Conservation (phyloP, 2,888 invertebrate species). For the Syritta pipiens region DNA sequence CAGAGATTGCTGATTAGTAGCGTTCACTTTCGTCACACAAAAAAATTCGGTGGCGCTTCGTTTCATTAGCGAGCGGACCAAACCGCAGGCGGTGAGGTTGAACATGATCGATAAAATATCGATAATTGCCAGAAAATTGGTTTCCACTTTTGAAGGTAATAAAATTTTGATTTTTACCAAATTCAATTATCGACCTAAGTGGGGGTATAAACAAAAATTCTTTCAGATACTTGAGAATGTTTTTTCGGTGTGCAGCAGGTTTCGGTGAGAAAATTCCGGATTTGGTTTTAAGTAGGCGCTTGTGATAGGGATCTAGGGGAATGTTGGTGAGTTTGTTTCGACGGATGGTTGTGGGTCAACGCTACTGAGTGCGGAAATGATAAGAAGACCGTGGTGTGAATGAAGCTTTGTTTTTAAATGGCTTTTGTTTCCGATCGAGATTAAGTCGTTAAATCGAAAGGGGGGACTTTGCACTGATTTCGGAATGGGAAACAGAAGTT, state of each 20-base stretch:
- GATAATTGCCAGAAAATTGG: slow-evolving; percentile 23
- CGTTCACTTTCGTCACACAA: too few relatives aligned
- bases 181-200: slow-evolving; percentile 27
- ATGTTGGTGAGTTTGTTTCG: background rate
- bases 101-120: slow-evolving; percentile 21
- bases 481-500: too few relatives aligned
- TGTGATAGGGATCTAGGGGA: slow-evolving; percentile 4
- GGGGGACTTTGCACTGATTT: too few relatives aligned
- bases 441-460: too few relatives aligned
- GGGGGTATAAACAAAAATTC: background rate
- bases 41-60: too few relatives aligned
- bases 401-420: too few relatives aligned
- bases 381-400: background rate
- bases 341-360: background rate
- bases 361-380: background rate
- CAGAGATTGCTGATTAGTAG: slow-evolving; percentile 23
- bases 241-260: slow-evolving; percentile 4
- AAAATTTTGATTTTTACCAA: background rate
- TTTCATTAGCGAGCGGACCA: too few relatives aligned
- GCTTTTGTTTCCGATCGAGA: too few relatives aligned
- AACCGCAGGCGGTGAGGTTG: too few relatives aligned
- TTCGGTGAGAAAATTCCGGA: slow-evolving; percentile 24
- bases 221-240: slow-evolving; percentile 2
- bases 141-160: slow-evolving; percentile 26
- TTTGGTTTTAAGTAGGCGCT: background rate